Conservation (phyloP, 2,888 invertebrate species). For the Dicranocentrus wangi region DNA sequence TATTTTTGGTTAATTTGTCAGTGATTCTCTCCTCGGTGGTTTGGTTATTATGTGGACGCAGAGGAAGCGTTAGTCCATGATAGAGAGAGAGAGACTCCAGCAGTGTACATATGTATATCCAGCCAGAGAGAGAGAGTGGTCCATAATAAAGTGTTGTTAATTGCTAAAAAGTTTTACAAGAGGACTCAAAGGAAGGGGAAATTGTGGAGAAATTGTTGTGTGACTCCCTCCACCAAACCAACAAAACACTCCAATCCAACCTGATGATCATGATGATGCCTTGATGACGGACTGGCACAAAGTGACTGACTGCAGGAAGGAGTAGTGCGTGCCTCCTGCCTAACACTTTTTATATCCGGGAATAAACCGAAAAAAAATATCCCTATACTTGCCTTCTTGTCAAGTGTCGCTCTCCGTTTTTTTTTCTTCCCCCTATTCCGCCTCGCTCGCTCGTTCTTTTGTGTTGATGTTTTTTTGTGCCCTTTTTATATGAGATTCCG, state of each 20-base stretch:
- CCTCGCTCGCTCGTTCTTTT: constrained; percentile 36
- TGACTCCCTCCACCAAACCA: not conserved
- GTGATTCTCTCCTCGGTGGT: constrained; percentile 1
- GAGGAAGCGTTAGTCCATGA: too few relatives aligned
- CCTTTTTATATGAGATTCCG: not conserved
- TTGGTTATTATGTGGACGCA: not conserved
- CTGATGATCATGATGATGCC: not conserved
- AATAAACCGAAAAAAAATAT: constrained; percentile 46
- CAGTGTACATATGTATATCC: too few relatives aligned
- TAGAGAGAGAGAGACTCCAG: too few relatives aligned
- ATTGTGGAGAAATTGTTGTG: not conserved
- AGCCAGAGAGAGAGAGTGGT: too few relatives aligned
- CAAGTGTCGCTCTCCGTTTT: constrained; percentile 19
- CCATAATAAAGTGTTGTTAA: not conserved
- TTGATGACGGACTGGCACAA: constrained; percentile 1
- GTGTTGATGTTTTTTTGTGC: constrained; percentile 24
- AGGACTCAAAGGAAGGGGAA: not conserved
- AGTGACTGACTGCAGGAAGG: not conserved
- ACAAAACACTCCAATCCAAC: not conserved
- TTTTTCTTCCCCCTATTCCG: constrained; percentile 9
- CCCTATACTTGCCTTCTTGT: too few relatives aligned
- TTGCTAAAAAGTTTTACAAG: not conserved
- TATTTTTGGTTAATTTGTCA: constrained; percentile 21
- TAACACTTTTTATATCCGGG: constrained; percentile 13
- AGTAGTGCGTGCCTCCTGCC: not conserved